These are phyloP conservation scores for Laupala kohalensis DNA, from an alignment of 1,140 invertebrate species.

Conservation along the genomic window DNA sequence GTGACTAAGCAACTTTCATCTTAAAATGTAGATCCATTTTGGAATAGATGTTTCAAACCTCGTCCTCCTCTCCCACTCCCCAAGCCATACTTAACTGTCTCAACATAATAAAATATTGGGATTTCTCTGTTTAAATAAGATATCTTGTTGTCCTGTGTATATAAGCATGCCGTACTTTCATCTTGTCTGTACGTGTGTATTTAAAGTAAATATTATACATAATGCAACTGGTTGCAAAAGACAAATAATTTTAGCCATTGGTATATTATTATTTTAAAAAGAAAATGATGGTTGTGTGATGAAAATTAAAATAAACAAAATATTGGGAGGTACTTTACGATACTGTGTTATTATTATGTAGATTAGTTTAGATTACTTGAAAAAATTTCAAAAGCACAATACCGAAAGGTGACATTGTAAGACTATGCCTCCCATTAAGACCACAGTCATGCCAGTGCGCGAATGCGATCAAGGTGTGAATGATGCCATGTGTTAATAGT, in stretches of 20 bases:
- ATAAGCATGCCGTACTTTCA: neutral
- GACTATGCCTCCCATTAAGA: neutral
- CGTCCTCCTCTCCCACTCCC: no score
- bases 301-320: neutral
- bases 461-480: neutral
- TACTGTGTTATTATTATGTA: neutral
- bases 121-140: conserved; percentile 2
- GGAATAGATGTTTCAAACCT: neutral
- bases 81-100: neutral
- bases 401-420: neutral
- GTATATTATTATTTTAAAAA: neutral
- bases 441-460: neutral
- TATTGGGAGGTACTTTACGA: neutral
- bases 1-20: neutral
- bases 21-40: neutral
- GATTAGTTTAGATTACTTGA: neutral
- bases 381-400: neutral
- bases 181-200: conserved; percentile 1
- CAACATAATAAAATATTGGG: neutral
- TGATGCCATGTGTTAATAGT: neutral
- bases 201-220: neutral
- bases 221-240: conserved; percentile 5
- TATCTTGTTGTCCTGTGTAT: conserved; percentile 2
- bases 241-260: conserved; percentile 8
- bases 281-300: conserved; percentile 5